phyloP scores from a whole-genome alignment of 1,140 invertebrate species.

The Cataglyphis hispanica region DNA sequence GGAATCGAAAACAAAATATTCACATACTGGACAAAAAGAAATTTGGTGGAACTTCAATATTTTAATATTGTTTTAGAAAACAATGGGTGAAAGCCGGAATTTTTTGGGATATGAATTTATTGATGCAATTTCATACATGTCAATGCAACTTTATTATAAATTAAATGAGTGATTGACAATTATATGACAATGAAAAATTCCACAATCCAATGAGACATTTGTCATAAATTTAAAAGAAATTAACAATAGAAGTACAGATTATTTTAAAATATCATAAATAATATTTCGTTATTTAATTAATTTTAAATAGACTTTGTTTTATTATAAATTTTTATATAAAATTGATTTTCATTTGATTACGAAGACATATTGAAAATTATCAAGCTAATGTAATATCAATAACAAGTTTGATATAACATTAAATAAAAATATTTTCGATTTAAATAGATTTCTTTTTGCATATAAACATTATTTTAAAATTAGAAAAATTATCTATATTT shows the following conservation, averaged over 20 bases:
- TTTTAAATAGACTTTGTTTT: slow-evolving; percentile 21
- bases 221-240: not conserved
- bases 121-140: not conserved
- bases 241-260: not conserved
- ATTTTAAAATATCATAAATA: slow-evolving; percentile 3
- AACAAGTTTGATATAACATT: not conserved
- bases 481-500: not conserved
- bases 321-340: not conserved
- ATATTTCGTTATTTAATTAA: not conserved
- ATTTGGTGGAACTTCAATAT: slow-evolving; percentile 26
- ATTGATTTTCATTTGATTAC: not conserved
- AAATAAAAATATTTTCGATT: not conserved
- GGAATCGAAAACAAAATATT: slow-evolving; percentile 27
- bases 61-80: slow-evolving; percentile 25
- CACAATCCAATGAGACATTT: not conserved
- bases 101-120: not conserved
- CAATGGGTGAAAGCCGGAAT: not conserved
- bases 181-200: not conserved
- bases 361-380: not conserved
- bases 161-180: slow-evolving; percentile 1
- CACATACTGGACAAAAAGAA: not conserved
- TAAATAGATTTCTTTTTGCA: not conserved
- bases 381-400: not conserved
- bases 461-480: too few species aligned
- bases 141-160: not conserved